phyloP scores from a whole-genome alignment of 2,113 vertebrate genomes.

The Tupaia chinensis region DNA sequence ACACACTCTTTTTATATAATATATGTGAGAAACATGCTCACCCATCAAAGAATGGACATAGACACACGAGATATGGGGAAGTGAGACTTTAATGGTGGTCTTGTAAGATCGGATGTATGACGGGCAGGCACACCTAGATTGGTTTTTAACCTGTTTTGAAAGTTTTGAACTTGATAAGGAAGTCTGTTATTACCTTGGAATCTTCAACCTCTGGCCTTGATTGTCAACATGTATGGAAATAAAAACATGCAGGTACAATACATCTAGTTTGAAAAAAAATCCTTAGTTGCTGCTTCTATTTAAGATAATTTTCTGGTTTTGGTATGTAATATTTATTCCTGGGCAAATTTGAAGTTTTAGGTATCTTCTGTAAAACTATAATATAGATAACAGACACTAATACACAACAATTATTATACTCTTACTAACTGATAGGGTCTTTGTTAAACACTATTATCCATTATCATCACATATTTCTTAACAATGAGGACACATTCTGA shows the following conservation, averaged over 20 bases:
- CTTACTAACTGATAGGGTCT: neutral
- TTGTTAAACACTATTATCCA: neutral
- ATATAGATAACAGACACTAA: neutral
- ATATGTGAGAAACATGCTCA: no score
- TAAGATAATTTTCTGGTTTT: neutral
- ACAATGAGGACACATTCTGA: no score
- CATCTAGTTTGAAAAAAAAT: neutral
- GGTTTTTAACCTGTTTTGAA: slow-evolving; percentile 42
- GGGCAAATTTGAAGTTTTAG: neutral
- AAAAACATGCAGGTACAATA: neutral
- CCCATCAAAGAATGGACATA: no score
- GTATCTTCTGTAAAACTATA: neutral
- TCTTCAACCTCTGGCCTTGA: neutral
- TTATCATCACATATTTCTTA: neutral
- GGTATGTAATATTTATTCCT: neutral
- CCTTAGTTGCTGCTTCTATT: neutral
- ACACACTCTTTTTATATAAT: neutral
- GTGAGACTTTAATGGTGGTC: no score
- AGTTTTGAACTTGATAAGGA: slow-evolving; percentile 45
- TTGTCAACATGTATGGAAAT: neutral
- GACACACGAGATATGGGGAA: no score
- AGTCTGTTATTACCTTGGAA: slow-evolving; percentile 18
- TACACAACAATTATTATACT: neutral
- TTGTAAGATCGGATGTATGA: no score
- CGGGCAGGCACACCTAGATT: neutral